Base-by-base conservation (phyloP, 2,888 invertebrate genomes). In the Synanthedon myopaeformis region DNA sequence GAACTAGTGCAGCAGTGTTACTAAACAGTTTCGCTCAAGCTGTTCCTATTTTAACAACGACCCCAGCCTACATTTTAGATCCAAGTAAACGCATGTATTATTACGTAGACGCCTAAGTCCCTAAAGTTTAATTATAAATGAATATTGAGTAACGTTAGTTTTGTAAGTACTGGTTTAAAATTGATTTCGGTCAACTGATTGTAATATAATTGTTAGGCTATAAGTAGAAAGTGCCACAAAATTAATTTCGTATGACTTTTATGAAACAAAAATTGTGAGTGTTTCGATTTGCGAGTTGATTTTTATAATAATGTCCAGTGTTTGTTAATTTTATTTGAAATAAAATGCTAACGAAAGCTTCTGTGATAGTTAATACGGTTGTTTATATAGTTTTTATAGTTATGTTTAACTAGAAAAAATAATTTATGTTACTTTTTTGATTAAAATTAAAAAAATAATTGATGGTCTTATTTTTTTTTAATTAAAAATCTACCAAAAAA, bases 71-170 rank as follows among this genome's bases (percentile, higher is more conserved):
- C 55, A 88, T 88, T 59, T 65, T 85, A 65, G 87, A 88, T 61
- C 88, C 88, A 35, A 86, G 88, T 58, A 86, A 88, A 71, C 72
- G 88, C 59, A 83, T 83, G 81, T 88, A 88, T 65, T 88, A 84
- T 61, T 88, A 85, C 57, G 83, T 86, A 14, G 87, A 87, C 59
- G 62, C 67, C 17, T 66, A 67, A 70, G 23, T 52, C 12, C 23
- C 10, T 23, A 23, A 49, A 49, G 6, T 42, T 49, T 23, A 11
- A 49, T 49, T 17, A 49, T 49, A 14, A 14, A 49, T 13, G 17
- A 19, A 49, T 49, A 17, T 17, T 49, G 23, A 49, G 23, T 49
- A 17, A 49, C 23, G 19, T 48, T 53, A 45, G 53, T 42, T 28
- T 51, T 4, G 45, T 45, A 45, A 45, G 45, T 45, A 45, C 45